These are phyloP conservation scores for Pterocles gutturalis DNA, from an alignment of 2,113 vertebrate species.

Conservation along the genomic window DNA sequence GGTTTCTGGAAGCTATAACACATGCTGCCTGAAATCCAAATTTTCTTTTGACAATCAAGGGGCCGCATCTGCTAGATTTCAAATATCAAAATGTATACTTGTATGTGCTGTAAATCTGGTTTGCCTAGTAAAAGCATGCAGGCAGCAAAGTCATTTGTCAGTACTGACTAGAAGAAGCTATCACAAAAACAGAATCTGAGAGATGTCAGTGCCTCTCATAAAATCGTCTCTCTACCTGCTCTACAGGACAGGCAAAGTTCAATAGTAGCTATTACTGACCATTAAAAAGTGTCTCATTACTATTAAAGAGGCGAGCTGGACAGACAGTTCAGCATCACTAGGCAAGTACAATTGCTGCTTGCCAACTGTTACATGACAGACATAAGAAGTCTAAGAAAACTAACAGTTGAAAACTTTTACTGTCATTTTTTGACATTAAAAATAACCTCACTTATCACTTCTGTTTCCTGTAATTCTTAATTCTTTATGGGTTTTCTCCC, in stretches of 20 bases:
- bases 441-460: neutral
- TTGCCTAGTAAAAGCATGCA: constrained; percentile 15
- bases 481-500: neutral
- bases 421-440: neutral
- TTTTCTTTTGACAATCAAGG: constrained; percentile 16
- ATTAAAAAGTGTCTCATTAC: constrained; percentile 25
- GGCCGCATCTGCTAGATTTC: constrained; percentile 10
- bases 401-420: neutral
- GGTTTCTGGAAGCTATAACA: constrained; percentile 40
- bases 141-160: constrained; percentile 16
- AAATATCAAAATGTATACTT: constrained; percentile 18
- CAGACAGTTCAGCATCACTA: neutral
- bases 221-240: constrained; percentile 18
- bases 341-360: neutral
- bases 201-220: neutral
- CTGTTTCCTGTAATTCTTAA: constrained; percentile 3
- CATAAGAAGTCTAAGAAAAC: neutral
- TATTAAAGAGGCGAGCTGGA: neutral
- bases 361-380: neutral
- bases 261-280: constrained; percentile 4
- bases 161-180: neutral
- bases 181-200: constrained; percentile 4
- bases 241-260: constrained; percentile 22
- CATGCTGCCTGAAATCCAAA: constrained; percentile 21
- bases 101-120: neutral